phyloP scores from a whole-genome alignment of 2,888 invertebrate species.

The Icerya purchasi region DNA sequence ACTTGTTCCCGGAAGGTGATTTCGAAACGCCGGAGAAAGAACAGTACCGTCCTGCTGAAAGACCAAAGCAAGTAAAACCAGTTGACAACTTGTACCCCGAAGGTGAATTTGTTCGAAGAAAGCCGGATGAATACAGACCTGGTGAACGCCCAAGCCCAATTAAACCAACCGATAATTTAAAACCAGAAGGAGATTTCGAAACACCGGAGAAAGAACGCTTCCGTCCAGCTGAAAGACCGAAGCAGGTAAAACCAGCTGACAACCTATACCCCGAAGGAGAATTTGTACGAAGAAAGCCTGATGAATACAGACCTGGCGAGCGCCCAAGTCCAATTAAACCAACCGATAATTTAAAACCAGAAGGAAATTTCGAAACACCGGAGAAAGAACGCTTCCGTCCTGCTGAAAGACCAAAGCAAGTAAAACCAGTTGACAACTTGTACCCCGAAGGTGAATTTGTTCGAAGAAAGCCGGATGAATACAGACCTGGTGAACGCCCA shows the following conservation, averaged over 20 bases:
- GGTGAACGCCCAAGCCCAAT: conserved; percentile 23
- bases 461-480: conserved; percentile 23
- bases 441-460: conserved; percentile 22
- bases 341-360: conserved; percentile 32
- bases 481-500: conserved; percentile 25
- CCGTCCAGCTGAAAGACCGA: conserved; percentile 33
- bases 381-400: conserved; percentile 23
- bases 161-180: conserved; percentile 30
- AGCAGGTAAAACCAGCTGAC: conserved; percentile 29
- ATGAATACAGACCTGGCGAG: conserved; percentile 18
- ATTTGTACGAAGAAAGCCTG: conserved; percentile 30
- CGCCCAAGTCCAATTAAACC: conserved; percentile 29
- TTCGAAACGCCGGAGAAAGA: conserved; percentile 23
- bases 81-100: conserved; percentile 23
- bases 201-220: conserved; percentile 25
- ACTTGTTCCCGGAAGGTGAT: conserved; percentile 26
- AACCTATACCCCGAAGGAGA: conserved; percentile 26
- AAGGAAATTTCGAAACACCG: conserved; percentile 33
- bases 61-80: conserved; percentile 25
- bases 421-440: conserved; percentile 22
- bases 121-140: conserved; percentile 22
- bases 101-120: conserved; percentile 26
- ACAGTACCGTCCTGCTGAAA: conserved; percentile 24
- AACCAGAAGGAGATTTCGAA: conserved; percentile 40
- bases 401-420: conserved; percentile 33